These are phyloP conservation scores for Moxostoma hubbsi DNA, from an alignment of 2,797 vertebrate genomes.

Conservation along the genomic window DNA sequence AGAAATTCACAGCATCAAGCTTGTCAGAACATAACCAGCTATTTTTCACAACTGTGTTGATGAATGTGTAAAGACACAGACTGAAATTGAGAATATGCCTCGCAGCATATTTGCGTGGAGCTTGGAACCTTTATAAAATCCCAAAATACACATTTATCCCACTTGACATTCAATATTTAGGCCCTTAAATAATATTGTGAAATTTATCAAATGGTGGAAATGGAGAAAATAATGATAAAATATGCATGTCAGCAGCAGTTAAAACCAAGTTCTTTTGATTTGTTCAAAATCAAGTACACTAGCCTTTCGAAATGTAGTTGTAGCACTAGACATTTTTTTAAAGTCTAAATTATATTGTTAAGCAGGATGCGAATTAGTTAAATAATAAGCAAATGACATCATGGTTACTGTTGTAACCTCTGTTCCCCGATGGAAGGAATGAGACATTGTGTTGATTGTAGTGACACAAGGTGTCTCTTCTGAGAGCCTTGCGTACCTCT, in stretches of 20 bases:
- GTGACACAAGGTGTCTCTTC: no score
- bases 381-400: no score
- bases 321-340: background rate
- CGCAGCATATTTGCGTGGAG: no score
- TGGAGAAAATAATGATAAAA: background rate
- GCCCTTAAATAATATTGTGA: conserved; percentile 5
- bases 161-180: conserved; percentile 24
- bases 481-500: no score
- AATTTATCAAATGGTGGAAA: conserved; percentile 10
- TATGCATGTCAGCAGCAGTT: background rate
- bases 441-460: no score
- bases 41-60: conserved; percentile 10
- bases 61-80: conserved; percentile 12
- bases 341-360: no score
- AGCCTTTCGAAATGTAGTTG: no score
- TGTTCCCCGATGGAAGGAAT: no score
- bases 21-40: conserved; percentile 8
- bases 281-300: background rate
- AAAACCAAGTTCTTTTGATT: background rate
- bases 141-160: background rate
- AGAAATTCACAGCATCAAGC: conserved; percentile 7
- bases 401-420: no score
- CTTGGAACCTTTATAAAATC: no score
- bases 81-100: conserved; percentile 3
- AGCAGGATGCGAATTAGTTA: no score